A percentile compares a stretch with the other conserved stretches of the same genome.
phyloP scores from a whole-genome alignment of 2,113 vertebrate genomes.

The Pagrus major region DNA sequence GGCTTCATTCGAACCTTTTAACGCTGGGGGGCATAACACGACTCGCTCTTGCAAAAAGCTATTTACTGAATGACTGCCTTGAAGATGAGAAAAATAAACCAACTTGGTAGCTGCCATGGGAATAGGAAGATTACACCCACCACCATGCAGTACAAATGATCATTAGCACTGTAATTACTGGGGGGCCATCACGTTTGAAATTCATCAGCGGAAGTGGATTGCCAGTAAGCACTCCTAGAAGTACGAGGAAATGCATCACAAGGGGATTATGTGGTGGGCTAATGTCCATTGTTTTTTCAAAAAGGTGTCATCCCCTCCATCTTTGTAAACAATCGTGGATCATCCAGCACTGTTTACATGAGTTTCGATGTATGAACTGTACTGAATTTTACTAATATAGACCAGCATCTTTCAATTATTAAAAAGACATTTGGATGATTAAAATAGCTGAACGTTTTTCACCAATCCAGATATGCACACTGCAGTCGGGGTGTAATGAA shows the following conservation, averaged over 20 bases:
- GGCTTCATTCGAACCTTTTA: constrained; percentile 32
- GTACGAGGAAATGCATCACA: constrained; percentile 49
- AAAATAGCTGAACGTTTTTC: not conserved
- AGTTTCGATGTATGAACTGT: constrained; percentile 12
- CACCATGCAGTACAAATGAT: constrained; percentile 68
- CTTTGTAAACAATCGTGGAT: constrained; percentile 5
- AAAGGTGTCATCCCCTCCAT: constrained; percentile 22
- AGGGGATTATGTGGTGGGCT: constrained; percentile 46
- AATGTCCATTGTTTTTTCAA: constrained; percentile 42
- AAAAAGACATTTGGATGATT: no score
- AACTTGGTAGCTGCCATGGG: constrained; percentile 47
- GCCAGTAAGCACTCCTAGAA: constrained; percentile 68
- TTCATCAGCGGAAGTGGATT: constrained; percentile 69
- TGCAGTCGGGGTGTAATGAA: not conserved
- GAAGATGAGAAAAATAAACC: constrained; percentile 66
- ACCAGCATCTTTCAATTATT: constrained; percentile 15
- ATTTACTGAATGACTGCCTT: constrained; percentile 67
- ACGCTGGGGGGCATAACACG: constrained; percentile 8
- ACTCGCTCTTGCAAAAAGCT: constrained; percentile 40
- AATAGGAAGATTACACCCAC: constrained; percentile 68
- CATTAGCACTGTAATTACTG: constrained; percentile 76
- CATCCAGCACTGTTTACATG: constrained; percentile 15
- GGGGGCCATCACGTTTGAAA: constrained; percentile 67
- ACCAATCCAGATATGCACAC: not conserved
- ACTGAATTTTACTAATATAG: constrained; percentile 12